Percentiles rank a stretch among this genome's conserved stretches.
These are phyloP conservation scores for Morelia viridis DNA, from an alignment of 2,797 vertebrate genomes.

Conservation along the genomic window DNA sequence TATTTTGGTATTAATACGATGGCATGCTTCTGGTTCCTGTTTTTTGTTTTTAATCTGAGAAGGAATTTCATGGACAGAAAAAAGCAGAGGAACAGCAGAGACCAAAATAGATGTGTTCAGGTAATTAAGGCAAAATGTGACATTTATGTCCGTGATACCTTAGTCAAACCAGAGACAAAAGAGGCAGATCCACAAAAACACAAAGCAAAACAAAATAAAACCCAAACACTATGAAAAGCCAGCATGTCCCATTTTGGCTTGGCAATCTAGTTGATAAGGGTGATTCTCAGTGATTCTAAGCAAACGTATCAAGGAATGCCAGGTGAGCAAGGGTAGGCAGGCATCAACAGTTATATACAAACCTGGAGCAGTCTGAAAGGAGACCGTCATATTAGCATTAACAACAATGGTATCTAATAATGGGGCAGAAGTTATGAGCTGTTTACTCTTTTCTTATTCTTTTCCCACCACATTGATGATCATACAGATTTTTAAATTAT, in stretches of 20 bases:
- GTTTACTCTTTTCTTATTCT: not conserved
- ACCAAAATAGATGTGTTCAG: not conserved
- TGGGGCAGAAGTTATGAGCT: not conserved
- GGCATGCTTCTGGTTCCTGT: not conserved
- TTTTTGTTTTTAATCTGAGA: not conserved
- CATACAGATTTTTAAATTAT: not conserved
- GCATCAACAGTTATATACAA: not conserved
- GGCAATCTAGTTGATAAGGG: not conserved
- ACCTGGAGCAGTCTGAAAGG: not conserved
- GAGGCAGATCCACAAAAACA: not conserved
- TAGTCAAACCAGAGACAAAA: not conserved
- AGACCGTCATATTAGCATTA: not conserved
- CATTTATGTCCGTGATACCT: not conserved
- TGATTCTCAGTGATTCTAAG: not conserved
- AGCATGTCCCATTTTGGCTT: not conserved
- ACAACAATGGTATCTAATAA: not conserved
- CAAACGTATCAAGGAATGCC: not conserved
- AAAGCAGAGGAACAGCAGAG: not conserved
- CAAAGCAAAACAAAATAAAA: not conserved
- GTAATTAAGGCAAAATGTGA: constrained; percentile 15
- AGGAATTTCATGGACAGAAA: not conserved
- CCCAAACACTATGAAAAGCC: not conserved
- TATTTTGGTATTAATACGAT: not conserved
- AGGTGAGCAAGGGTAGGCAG: not conserved
- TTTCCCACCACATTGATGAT: not conserved